Percentiles rank a stretch among this genome's conserved stretches.
Conservation (phyloP, 2,888 invertebrate species). For the Scaptomyza caliginosa region DNA sequence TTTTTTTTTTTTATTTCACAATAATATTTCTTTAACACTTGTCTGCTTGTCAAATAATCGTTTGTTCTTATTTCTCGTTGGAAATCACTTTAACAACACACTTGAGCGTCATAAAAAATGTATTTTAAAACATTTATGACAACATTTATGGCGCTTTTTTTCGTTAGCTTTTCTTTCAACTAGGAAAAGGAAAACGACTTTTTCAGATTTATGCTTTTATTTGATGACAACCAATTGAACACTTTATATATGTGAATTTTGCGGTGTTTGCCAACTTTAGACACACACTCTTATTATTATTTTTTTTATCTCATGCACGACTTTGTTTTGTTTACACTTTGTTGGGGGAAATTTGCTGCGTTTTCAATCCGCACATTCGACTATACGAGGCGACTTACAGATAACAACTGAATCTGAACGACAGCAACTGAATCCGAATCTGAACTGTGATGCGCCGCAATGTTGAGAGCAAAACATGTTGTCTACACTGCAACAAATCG, state of each 20-base stretch:
- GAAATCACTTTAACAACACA: background rate
- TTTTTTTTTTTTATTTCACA: conserved; percentile 7
- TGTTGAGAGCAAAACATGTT: conserved; percentile 62
- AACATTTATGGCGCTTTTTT: background rate
- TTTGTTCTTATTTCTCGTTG: background rate
- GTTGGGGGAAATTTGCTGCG: conserved; percentile 22
- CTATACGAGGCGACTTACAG: conserved; percentile 71
- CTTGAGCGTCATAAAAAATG: background rate
- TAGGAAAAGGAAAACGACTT: background rate
- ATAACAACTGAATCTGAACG: conserved; percentile 71
- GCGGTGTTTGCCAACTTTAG: background rate
- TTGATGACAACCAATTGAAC: background rate
- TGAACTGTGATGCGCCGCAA: conserved; percentile 71
- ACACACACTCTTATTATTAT: background rate
- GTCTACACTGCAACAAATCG: conserved; percentile 44
- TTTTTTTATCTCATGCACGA: conserved; percentile 2
- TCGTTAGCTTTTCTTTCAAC: too few relatives aligned
- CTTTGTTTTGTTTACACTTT: conserved; percentile 46
- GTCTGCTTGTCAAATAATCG: background rate
- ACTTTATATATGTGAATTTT: background rate
- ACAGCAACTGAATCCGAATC: conserved; percentile 50
- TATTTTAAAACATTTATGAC: background rate
- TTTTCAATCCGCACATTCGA: conserved; percentile 40
- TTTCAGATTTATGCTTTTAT: background rate
- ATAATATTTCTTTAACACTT: background rate